Base-by-base conservation (phyloP, 1,140 invertebrate genomes). In the Hylaeus anthracinus region DNA sequence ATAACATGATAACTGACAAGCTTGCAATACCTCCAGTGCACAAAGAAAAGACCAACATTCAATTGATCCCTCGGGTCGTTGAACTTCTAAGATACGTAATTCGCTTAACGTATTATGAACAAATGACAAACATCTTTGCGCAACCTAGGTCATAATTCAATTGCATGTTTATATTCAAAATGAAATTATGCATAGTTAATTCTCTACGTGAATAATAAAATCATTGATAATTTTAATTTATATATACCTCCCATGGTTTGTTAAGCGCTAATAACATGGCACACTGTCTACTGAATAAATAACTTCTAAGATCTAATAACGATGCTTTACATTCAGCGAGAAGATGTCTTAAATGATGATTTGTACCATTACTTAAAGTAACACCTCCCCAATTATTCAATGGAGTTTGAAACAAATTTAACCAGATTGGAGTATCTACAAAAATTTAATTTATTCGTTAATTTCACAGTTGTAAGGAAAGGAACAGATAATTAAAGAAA, bases 31-130 rank as follows among this genome's bases (percentile, higher is more conserved):
- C 94, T 99, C 98, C 73, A 98, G 94, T 78, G 97, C 97, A 80
- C 97, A 98, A 0, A 99, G 94, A 88, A 99, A 98, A 58, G 98
- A 96, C 98, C 98, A 99, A 91, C 98, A 99, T 65, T 97, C 96
- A 2, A 98, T 94, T 0, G 98, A 97, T 53, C 98, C 98, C 64
- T 96, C 95, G 41, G 97, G 96, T 79, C 96, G 94, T 64, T 93
- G 94, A 60, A 98, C 95, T 90, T 98, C 96, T 73, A 99, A 92
- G 74, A 98, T 95, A 63, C 94, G 94, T 74, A 98, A 88, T 93
- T 99, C 98, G 78, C 96, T 95, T 41, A 97, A 94, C 72, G 96
- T 97, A 86, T 97, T 98, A 90, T 98, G 97, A 69, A 98, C 95
- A 91, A 98, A 98, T 41, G 96, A 95, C 84, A 98, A 94, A 86